Evolutionary conservation across 2,113 vertebrate species (phyloP).

Genomic region (Lathamus discolor): DNA sequence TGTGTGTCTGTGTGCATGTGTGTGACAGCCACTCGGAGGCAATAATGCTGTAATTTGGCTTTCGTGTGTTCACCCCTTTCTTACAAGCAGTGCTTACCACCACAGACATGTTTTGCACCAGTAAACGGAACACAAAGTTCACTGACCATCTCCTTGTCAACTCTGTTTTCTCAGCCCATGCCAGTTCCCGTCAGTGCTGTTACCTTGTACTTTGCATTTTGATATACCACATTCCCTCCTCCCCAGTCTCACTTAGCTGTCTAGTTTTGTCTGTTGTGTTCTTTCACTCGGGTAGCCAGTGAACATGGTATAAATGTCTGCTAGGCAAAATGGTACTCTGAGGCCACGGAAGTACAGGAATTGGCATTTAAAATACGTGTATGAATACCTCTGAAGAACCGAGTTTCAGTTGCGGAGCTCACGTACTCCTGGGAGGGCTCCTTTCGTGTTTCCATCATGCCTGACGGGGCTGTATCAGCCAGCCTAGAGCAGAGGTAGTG

Average conservation of each 20-base stretch:
- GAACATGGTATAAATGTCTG: conserved; percentile 39
- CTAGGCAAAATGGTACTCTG: conserved; percentile 47
- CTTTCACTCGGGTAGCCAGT: conserved; percentile 53
- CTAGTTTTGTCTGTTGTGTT: neutral
- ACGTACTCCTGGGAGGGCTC: neutral
- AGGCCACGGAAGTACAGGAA: conserved; percentile 26
- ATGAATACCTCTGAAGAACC: neutral
- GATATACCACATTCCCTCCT: neutral
- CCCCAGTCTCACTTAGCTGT: neutral
- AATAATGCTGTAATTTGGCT: conserved; percentile 30
- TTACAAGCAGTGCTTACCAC: neutral
- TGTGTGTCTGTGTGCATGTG: neutral
- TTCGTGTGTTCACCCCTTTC: conserved; percentile 29
- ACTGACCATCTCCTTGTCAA: conserved; percentile 33
- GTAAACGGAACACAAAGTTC: conserved; percentile 35
- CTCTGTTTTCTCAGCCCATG: conserved; percentile 31
- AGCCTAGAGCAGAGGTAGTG: neutral
- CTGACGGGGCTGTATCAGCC: neutral
- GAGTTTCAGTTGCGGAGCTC: neutral
- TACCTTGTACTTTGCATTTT: conserved; percentile 25
- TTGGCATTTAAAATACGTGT: neutral
- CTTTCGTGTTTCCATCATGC: neutral
- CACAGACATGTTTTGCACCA: conserved; percentile 27
- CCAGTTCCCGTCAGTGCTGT: neutral
- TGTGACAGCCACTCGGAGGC: conserved; percentile 31